Evolutionary conservation across 2,797 vertebrate genomes (phyloP), one percentile per base, ranked within the genome.

Genomic region (Eulemur coronatus): DNA sequence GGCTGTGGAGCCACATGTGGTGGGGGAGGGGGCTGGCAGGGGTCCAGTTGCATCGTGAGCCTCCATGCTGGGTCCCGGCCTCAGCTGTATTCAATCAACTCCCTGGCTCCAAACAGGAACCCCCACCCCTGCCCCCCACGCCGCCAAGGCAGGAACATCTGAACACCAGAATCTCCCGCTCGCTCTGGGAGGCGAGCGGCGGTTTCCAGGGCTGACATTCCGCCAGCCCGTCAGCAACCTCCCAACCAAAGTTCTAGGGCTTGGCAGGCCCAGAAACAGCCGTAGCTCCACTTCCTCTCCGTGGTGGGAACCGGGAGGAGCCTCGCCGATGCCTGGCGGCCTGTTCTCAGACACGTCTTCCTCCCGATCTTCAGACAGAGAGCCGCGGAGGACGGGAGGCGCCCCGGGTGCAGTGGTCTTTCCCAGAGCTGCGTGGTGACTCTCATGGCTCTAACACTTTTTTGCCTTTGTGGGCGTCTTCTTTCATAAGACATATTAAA

Each of bases 51-150:
- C 90, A 97, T 98, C 91, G 52, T 35, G 69, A 81, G 93, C 72
- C 95, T 97, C 96, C 95, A 48, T 3, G 4, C 82, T 93, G 86
- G 91, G 93, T 93, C 97, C 82, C 89, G 96, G 95, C 92, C 97
- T 98, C 97, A 98, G 98, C 98, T 98, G 98, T 86, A 97, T 97
- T 97, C 93, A 98, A 98, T 98, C 98, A 98, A 94, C 76, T 84
- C 76, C 90, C 97, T 96, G 98, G 98, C 94, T 96, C 94, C 91
- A 75, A 97, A 80, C 0, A 97, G 93, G 97, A 97, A 95, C 97
- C 82, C 96, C 86, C 86, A 30, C 4, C 38, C 72, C 35, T 9
- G 3, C 72, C 63, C 94, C 75, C 91, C 81, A 95, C 9, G 0
- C 84, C 95, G 96, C 0, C 17, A 0, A 95, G 98, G 84, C 72